Conservation (phyloP, 2,113 vertebrate genomes). For the Dasyprocta punctata region DNA sequence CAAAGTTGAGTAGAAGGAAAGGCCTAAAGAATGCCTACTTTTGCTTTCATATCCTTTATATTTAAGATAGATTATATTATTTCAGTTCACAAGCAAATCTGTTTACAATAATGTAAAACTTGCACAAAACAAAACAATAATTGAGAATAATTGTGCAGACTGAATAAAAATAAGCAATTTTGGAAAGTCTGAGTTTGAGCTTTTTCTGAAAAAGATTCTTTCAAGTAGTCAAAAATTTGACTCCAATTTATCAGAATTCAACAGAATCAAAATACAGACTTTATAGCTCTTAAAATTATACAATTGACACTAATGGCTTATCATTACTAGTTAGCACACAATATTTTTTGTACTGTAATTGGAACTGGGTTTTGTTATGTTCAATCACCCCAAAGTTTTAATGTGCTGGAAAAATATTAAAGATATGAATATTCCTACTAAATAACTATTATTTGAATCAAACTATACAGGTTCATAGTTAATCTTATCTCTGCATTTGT, state of each 20-base stretch:
- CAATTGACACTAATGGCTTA: constrained; percentile 87
- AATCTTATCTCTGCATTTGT: constrained; percentile 34
- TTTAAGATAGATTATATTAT: constrained; percentile 52
- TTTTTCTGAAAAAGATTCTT: constrained; percentile 83
- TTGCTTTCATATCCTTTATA: constrained; percentile 47
- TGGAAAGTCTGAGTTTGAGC: constrained; percentile 67
- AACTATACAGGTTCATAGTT: constrained; percentile 40
- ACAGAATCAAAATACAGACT: constrained; percentile 87
- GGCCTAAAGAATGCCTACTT: constrained; percentile 33
- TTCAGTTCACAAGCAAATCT: constrained; percentile 79
- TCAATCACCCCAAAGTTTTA: constrained; percentile 77
- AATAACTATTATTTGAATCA: constrained; percentile 49
- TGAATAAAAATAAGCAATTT: constrained; percentile 86
- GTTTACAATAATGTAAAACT: constrained; percentile 81
- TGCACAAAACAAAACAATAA: constrained; percentile 71
- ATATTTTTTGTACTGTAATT: constrained; percentile 82
- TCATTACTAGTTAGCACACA: constrained; percentile 87
- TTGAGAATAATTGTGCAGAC: constrained; percentile 80
- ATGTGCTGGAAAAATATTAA: constrained; percentile 61
- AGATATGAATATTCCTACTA: constrained; percentile 63
- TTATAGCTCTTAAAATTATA: constrained; percentile 87
- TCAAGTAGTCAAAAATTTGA: constrained; percentile 88
- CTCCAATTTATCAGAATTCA: constrained; percentile 87
- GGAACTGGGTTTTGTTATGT: constrained; percentile 81
- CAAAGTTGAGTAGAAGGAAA: constrained; percentile 35